Base-by-base conservation (phyloP, 1,140 invertebrate species). In the Drosophila lini region DNA sequence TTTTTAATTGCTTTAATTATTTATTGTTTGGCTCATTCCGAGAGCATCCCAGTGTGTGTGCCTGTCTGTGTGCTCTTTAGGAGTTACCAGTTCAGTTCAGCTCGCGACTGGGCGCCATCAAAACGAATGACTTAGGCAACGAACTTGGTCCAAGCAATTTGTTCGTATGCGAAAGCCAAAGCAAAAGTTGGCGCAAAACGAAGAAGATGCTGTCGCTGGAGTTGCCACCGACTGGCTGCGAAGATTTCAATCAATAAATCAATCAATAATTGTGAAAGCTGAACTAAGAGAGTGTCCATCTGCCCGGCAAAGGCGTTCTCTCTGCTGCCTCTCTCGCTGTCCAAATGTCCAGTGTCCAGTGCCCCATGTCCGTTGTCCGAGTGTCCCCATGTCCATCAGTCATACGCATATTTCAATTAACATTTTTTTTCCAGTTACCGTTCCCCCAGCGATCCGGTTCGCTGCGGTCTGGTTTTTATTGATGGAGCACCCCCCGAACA, bases 1-100 rank as follows among this genome's bases (percentile, higher is more conserved):
- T 84, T 89, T 89, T 89, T 89, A 89, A 89, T 89, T 89, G 84
- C 84, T 89, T 89, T 89, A 89, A 89, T 89, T 89, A 89, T 89
- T 89, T 89, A 89, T 89, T 89, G 84, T 89, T 89, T 84, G 84
- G 76, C 62, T 56, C 38, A 63, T 57, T 42, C 52, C 38, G 42
- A 16, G 31, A 57, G 44, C 31, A 16, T 1, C 25, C 47, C 0
- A 50, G 59, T 52, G n/a, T 19, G 34, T 68, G 40, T 55, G 57
- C 13, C 25, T 25, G 42, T 16, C 3, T 40, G 53, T 59, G 53
- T 59, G 53, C 34, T 61, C 61, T 69, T 69, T 67, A 67, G 47
- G 61, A 65, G 55, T 58, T 74, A 58, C 62, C 74, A 65, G 68
- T 71, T 70, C 68, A 70, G 68, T 69, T 71, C 63, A 57, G 63